Percentiles rank a stretch among this genome's conserved stretches.
Conservation (phyloP, 1,140 invertebrate species). For the Drosophila pandora region DNA sequence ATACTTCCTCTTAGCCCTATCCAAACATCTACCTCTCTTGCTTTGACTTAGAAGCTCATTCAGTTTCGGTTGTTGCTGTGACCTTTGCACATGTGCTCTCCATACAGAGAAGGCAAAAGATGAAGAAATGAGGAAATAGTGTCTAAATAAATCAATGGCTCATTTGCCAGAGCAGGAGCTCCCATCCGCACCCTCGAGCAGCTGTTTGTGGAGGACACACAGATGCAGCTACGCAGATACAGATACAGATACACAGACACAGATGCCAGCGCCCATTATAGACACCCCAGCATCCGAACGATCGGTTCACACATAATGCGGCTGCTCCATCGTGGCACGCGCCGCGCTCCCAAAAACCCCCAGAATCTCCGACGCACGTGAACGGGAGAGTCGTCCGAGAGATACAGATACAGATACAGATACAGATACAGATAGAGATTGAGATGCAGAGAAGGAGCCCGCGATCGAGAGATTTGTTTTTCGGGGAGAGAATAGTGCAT, state of each 20-base stretch:
- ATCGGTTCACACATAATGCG: constrained; percentile 59
- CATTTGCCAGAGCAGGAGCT: constrained; percentile 23
- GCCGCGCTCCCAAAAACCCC: constrained; percentile 41
- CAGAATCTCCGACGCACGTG: constrained; percentile 46
- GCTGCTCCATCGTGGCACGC: constrained; percentile 50
- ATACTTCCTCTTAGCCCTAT: too few species aligned
- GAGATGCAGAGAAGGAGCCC: constrained; percentile 10
- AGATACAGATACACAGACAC: constrained; percentile 6
- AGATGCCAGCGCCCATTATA: constrained; percentile 34
- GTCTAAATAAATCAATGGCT: constrained; percentile 68
- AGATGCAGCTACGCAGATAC: constrained; percentile 8
- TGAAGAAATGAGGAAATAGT: constrained; percentile 39
- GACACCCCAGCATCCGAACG: constrained; percentile 46
- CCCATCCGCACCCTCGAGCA: constrained; percentile 11
- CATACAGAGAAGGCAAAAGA: constrained; percentile 1
- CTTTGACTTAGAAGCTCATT: background rate
- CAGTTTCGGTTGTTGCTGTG: background rate
- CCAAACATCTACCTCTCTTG: background rate
- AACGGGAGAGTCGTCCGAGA: constrained; percentile 21
- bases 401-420: constrained; percentile 10
- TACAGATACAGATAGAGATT: constrained; percentile 2
- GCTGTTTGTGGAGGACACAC: constrained; percentile 26
- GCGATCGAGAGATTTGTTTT: constrained; percentile 24
- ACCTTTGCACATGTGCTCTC: constrained; percentile 15
- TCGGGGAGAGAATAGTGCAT: constrained; percentile 31